These are phyloP conservation scores for Agrochola macilenta DNA, from an alignment of 2,888 invertebrate genomes.

Conservation along the genomic window DNA sequence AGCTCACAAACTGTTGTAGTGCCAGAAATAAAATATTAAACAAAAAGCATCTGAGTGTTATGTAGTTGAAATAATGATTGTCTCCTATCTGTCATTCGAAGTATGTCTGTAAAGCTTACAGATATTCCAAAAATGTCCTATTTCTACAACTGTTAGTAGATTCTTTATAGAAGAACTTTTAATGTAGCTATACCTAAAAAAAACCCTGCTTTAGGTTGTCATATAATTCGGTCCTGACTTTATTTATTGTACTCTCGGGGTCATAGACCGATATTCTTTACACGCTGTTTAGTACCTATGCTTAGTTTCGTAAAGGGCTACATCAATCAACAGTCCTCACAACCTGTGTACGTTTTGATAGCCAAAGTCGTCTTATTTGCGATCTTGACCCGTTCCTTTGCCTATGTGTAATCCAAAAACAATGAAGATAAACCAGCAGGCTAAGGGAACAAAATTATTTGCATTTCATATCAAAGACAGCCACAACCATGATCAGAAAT, in stretches of 20 bases:
- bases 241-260: not conserved
- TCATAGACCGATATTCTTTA: not conserved
- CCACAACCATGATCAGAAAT: not conserved
- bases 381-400: not conserved
- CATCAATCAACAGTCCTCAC: not conserved
- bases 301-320: not conserved
- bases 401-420: not conserved
- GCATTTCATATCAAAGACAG: not conserved
- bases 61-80: not conserved
- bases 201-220: constrained; percentile 49
- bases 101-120: constrained; percentile 1
- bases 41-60: constrained; percentile 4
- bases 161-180: constrained; percentile 11
- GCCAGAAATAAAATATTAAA: not conserved
- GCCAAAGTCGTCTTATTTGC: no score
- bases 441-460: not conserved
- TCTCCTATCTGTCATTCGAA: not conserved
- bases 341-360: not conserved
- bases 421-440: not conserved
- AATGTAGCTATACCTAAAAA: not conserved
- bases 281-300: not conserved
- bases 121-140: not conserved
- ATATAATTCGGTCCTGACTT: not conserved
- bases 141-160: constrained; percentile 11
- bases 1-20: not conserved